A percentile compares a stretch with the other conserved stretches of the same genome.
phyloP scores from a whole-genome alignment of 2,888 invertebrate species.

The Thereva unica region DNA sequence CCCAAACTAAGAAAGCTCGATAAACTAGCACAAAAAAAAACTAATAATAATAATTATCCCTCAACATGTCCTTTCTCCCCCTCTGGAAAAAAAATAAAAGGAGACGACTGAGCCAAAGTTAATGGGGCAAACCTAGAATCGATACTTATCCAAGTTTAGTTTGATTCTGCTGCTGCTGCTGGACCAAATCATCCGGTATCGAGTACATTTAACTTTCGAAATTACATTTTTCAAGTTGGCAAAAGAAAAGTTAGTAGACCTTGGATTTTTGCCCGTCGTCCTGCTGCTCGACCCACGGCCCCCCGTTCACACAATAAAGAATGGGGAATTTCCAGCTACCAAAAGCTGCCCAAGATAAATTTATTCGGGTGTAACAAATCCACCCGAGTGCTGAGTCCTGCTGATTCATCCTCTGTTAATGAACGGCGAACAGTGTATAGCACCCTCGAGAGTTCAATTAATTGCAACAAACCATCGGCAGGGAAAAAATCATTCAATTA shows the following conservation, averaged over 20 bases:
- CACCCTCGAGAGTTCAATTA: conserved; percentile 20
- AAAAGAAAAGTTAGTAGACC: conserved; percentile 20
- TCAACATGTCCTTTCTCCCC: no score
- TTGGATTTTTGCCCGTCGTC: neutral
- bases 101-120: conserved; percentile 19
- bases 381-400: conserved; percentile 1
- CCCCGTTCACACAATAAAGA: neutral
- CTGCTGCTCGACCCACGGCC: neutral
- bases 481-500: conserved; percentile 10
- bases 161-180: conserved; percentile 19
- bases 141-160: neutral
- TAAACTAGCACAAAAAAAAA: no score
- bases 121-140: conserved; percentile 23
- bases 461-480: conserved; percentile 23
- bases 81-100: neutral
- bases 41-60: no score
- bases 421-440: neutral
- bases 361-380: conserved; percentile 28
- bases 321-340: conserved; percentile 5
- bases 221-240: conserved; percentile 30
- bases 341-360: conserved; percentile 14
- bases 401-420: conserved; percentile 29
- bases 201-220: conserved; percentile 32
- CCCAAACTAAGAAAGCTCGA: no score
- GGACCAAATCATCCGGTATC: conserved; percentile 32